These are phyloP conservation scores for Myotis planiceps DNA, from an alignment of 2,797 vertebrate genomes.

Conservation along the genomic window DNA sequence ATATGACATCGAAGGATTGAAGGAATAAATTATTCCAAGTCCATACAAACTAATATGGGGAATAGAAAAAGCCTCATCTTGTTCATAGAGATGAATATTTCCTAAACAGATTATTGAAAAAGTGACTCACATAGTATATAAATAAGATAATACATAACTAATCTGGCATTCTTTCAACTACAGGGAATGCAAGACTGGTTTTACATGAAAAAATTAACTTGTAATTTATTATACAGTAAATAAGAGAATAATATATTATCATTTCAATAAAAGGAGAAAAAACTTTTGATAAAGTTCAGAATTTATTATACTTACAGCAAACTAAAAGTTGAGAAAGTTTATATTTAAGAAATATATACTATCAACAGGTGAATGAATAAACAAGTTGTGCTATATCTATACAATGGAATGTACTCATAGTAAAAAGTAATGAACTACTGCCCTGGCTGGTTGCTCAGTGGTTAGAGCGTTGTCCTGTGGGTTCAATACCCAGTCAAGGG, in stretches of 20 bases:
- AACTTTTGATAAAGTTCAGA: neutral
- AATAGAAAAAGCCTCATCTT: constrained; percentile 2
- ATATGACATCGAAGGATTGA: neutral
- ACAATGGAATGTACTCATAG: neutral
- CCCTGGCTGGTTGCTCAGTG: too few relatives aligned
- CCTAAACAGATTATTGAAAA: neutral
- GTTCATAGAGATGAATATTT: neutral
- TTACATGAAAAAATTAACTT: neutral
- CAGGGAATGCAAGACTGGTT: neutral
- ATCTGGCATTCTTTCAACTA: neutral
- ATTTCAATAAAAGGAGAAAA: neutral
- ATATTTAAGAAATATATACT: neutral
- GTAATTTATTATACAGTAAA: constrained; percentile 1
- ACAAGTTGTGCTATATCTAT: neutral
- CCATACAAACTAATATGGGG: neutral
- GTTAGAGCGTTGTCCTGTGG: too few relatives aligned
- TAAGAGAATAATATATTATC: neutral
- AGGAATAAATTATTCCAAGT: constrained; percentile 35
- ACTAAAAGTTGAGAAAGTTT: neutral
- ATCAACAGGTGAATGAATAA: neutral
- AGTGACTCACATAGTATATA: neutral
- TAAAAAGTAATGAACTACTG: neutral
- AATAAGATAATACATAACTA: neutral
- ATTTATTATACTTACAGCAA: neutral
- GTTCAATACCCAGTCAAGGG: too few relatives aligned